Base-by-base conservation (phyloP, 2,113 vertebrate genomes). In the Tylochromis polylepis region DNA sequence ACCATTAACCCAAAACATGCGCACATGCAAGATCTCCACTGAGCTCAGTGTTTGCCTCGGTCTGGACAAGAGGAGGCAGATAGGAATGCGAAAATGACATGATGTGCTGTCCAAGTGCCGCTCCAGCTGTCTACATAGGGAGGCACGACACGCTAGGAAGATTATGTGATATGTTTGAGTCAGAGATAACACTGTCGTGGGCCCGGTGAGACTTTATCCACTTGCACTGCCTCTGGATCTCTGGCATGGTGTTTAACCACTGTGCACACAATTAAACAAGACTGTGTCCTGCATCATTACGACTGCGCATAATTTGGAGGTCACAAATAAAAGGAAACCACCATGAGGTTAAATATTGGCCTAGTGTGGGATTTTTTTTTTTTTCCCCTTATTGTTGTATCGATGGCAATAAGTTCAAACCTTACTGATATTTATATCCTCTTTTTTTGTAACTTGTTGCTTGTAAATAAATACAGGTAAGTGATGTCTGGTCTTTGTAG, bases 1-100 rank as follows among this genome's bases (percentile, higher is more conserved):
- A 78, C 81, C 88, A 78, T 89, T 90, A 84, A 79, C 72, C 57
- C 36, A 56, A 87, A 83, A 80, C 84, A 60, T 18, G 60, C 81
- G 72, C 67, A 59, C 83, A 85, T 49, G 3, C 51, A 16, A 56
- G 8, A 31, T 83, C 62, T 60, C 24, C 22, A 15, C 4, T 51
- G n/a, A 75, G 34, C 29, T 78, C 53, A n/a, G 34, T 5, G 53
- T 85, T 36, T 34, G 16, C 65, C n/a, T 81, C 3, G 1, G 59
- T 86, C 6, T 77, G 81, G 67, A 59, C 36, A 38, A 4, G 36
- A 41, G 22, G 5, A 78, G 79, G 62, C 9, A 7, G 70, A 4
- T 2, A 56, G 59, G 36, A 49, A 49, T 5, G 46, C 34, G 16
- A 43, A 49, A 78, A 2, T n/a, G 38, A 83, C 14, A 22, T n/a